A percentile compares a stretch with the other conserved stretches of the same genome.
These are phyloP conservation scores for Gymnothorax javanicus DNA, from an alignment of 2,797 vertebrate species.

Conservation along the genomic window DNA sequence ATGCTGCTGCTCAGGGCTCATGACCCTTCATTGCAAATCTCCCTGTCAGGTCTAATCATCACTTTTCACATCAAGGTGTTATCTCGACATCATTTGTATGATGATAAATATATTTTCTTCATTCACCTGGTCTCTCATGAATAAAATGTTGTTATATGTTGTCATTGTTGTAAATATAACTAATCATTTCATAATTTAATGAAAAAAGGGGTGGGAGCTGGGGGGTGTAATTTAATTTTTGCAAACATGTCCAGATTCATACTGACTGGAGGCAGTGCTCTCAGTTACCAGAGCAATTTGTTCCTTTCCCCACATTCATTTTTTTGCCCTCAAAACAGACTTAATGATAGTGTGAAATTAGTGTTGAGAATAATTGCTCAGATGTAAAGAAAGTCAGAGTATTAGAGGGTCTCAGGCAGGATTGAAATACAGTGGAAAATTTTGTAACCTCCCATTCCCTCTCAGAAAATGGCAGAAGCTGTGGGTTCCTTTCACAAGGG, in stretches of 20 bases:
- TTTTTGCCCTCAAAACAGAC: conserved; percentile 59
- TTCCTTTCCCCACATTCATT: conserved; percentile 57
- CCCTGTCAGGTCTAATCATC: too few relatives aligned
- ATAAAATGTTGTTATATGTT: conserved; percentile 65
- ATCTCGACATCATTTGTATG: too few relatives aligned
- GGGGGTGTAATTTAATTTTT: conserved; percentile 63
- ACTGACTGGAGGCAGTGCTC: conserved; percentile 58
- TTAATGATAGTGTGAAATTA: conserved; percentile 64
- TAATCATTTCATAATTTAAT: background rate
- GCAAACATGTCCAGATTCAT: conserved; percentile 50
- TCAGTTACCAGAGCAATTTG: conserved; percentile 68
- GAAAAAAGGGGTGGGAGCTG: background rate
- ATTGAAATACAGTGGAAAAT: background rate
- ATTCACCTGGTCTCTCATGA: too few relatives aligned
- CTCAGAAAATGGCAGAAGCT: background rate
- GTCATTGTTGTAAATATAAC: conserved; percentile 62
- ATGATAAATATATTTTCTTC: too few relatives aligned
- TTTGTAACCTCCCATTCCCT: background rate
- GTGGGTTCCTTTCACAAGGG: background rate
- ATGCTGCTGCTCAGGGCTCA: too few relatives aligned
- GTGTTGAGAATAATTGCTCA: conserved; percentile 61
- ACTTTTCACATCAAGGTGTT: too few relatives aligned
- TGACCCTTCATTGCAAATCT: too few relatives aligned
- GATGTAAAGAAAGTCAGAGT: conserved; percentile 42
- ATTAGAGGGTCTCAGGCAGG: background rate